Base-by-base conservation (phyloP, 53 echinoderm and acorn worm genomes). In the Henricia sp. region DNA sequence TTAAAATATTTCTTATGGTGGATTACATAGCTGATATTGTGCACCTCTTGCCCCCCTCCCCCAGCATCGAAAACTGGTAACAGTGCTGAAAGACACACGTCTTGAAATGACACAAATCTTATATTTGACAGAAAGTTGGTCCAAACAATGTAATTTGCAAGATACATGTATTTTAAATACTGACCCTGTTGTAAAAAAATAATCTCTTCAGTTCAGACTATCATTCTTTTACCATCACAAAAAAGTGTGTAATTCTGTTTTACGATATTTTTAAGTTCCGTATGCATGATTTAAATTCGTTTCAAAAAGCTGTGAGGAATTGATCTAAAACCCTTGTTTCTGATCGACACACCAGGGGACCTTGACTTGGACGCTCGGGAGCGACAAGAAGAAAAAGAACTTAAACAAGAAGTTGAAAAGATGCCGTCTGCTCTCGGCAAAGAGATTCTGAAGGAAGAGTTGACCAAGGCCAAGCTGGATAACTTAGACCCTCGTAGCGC, bases 401-500 rank as follows among this genome's bases (percentile, higher is more conserved):
- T 88, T 0, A 50, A 85, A 5, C 48, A 85, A 24, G 94, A 85
- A 35, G 78, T 93, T 16, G 85, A 84, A 16, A 88, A 90, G 85
- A 91, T 99, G 58, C 84, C 87, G 27, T 99, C 99, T 13, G 92
- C 89, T 2, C 74, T 96, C 4, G 94, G 92, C 3, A 92, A 92
- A 59, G 92, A 92, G 75, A 95, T 99, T 60, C 42, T 99, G 30
- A 82, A 82, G 54, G 87, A 83, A 2, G 90, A 99, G 57, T 32
- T 99, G 29, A 73, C 88, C 62, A 95, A 92, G 82, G 43, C 85
- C 12, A 90, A 89, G 56, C 58, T 88, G n/a, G 91, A 95, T 54
- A 90, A 95, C 67, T 86, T 99, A 27, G 91, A 99, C 67, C 94
- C 99, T 9, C 58, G 94, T 32, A 92, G 89, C 54, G 94, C 92